Evolutionary conservation across 2,888 invertebrate genomes (phyloP), one percentile per base, ranked within the genome.

Genomic region (Tachina fera): DNA sequence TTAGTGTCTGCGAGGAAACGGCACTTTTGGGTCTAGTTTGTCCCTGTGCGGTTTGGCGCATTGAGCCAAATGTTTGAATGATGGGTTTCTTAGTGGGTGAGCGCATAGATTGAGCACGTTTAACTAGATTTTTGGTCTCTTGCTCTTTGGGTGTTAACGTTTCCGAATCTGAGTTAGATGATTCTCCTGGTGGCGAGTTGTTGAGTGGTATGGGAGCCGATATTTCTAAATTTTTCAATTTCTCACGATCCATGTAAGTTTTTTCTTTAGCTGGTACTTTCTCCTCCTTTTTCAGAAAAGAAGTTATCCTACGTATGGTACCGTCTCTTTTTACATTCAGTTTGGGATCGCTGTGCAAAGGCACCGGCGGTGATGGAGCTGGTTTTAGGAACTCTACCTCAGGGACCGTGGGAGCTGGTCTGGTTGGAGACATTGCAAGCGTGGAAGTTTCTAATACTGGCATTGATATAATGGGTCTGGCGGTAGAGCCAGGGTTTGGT

Each of bases 401-500:
- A 1, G 79, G 80, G 1, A 72, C 41, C 16, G 71, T 45, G 6
- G 86, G 83, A 45, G 87, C 79, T 41, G 82, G 83, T 16, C 85
- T 72, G 1, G 84, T 71, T 6, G 83, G 83, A n/a, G 87, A 78
- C 58, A 90, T 89, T 19, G 89, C 88, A 43, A 92, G 67, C 0
- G 97, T 97, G 0, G 97, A 97, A 3, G 96, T 95, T 91, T 97
- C 96, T 72, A 97, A 92, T 70, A 97, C 96, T 0, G 97, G 97
- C 86, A 96, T 96, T 9, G 97, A 97, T 87, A 97, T 97, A 11
- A 96, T 94, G 0, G 97, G 97, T 87, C 97, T 94, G 0, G 95
- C 94, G 49, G 93, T 94, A 58, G 94, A 94, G 6, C 95, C 94
- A 0, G 94, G 94, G 91, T 95, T 95, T 19, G 94, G 93, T 0